Percentiles rank a stretch among this genome's conserved stretches.
Conservation (phyloP, 2,797 vertebrate genomes). For the Sebastiscus tertius region DNA sequence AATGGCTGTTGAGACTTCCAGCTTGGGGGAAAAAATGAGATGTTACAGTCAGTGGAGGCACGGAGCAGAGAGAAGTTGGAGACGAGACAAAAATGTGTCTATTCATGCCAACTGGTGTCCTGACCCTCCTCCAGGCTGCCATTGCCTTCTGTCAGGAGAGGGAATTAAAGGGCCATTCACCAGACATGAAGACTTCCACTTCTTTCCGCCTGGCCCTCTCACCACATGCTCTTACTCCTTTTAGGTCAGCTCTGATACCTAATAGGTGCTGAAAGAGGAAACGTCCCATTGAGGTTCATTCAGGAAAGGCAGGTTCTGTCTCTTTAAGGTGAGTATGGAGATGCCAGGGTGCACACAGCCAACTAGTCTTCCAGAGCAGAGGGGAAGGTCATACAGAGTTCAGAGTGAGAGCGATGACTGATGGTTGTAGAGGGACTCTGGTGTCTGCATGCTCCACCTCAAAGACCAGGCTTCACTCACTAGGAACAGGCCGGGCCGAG, state of each 20-base stretch:
- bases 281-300: constrained; percentile 11
- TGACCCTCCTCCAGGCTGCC: constrained; percentile 82
- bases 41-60: constrained; percentile 76
- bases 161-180: constrained; percentile 80
- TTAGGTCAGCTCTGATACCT: constrained; percentile 25
- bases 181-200: constrained; percentile 61
- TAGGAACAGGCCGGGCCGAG: constrained; percentile 42
- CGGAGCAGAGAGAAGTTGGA: constrained; percentile 78
- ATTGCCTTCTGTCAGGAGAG: constrained; percentile 78
- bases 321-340: constrained; percentile 77
- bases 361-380: constrained; percentile 73
- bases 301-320: constrained; percentile 48
- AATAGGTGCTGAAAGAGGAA: constrained; percentile 30
- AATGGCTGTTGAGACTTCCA: constrained; percentile 78
- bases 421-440: constrained; percentile 84
- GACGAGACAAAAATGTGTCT: constrained; percentile 82
- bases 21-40: constrained; percentile 74
- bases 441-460: constrained; percentile 79
- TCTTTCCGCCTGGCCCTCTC: constrained; percentile 36
- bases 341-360: constrained; percentile 80
- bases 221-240: constrained; percentile 14
- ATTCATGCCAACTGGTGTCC: constrained; percentile 81
- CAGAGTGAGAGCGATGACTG: constrained; percentile 86
- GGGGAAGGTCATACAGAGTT: constrained; percentile 91
- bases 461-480: constrained; percentile 64